Percentiles rank a stretch among this genome's conserved stretches.
phyloP scores from a whole-genome alignment of 37 sponge, comb jelly and placozoan species.

The Haliclona indistincta region DNA sequence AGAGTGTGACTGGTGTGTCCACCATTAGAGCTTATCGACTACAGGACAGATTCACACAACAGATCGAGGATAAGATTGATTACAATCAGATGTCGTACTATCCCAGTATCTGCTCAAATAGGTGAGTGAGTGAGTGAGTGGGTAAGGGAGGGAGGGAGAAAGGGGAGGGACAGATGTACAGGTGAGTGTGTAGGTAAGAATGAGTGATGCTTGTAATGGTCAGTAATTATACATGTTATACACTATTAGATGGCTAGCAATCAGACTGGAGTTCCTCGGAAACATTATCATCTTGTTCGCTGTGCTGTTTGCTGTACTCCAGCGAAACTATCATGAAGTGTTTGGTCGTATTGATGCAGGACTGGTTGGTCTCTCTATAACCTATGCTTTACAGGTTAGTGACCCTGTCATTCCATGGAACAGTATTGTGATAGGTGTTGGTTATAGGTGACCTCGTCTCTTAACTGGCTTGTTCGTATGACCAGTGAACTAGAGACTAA shows the following conservation, averaged over 20 bases:
- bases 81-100: constrained; percentile 94
- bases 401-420: not conserved
- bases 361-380: constrained; percentile 89
- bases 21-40: constrained; percentile 91
- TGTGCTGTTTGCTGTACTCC: constrained; percentile 91
- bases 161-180: not conserved
- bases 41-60: constrained; percentile 70
- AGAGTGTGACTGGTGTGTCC: constrained; percentile 82
- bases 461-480: constrained; percentile 94
- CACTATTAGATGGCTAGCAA: constrained; percentile 86
- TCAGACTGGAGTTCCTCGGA: constrained; percentile 92
- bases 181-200: not conserved
- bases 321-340: constrained; percentile 34
- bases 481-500: constrained; percentile 94
- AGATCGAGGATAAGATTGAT: constrained; percentile 86
- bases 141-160: not conserved
- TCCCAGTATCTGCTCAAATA: constrained; percentile 84
- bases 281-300: constrained; percentile 88
- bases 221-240: not conserved
- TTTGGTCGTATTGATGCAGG: constrained; percentile 52
- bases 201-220: not conserved
- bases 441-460: constrained; percentile 69
- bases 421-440: not conserved
- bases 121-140: constrained; percentile 33
- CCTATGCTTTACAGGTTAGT: constrained; percentile 84